Conservation (phyloP, 2,797 vertebrate species). For the Spea hammondii region DNA sequence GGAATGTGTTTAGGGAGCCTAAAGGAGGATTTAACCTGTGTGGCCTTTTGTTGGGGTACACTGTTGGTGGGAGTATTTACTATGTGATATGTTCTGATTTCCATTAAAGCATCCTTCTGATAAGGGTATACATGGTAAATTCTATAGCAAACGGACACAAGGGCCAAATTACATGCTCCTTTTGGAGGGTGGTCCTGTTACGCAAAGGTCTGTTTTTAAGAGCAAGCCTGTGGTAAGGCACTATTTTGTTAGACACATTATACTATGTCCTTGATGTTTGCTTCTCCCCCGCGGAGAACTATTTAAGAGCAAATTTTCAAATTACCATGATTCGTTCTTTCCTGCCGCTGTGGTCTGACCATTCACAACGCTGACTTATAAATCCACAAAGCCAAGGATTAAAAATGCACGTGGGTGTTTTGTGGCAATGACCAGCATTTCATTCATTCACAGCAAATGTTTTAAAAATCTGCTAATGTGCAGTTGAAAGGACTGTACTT, state of each 20-base stretch:
- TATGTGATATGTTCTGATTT: too few species aligned
- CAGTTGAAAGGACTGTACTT: slow-evolving; percentile 3
- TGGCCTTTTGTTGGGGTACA: too few species aligned
- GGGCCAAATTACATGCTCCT: slow-evolving; percentile 6
- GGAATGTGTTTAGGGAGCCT: too few species aligned
- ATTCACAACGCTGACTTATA: not conserved
- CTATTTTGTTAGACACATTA: slow-evolving; percentile 22
- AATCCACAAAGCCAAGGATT: not conserved
- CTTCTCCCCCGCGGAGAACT: slow-evolving; percentile 10
- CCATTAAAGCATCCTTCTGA: too few species aligned
- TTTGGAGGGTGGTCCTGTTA: slow-evolving; percentile 21
- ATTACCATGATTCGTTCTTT: slow-evolving; percentile 14
- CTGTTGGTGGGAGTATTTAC: too few species aligned
- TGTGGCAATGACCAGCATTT: not conserved
- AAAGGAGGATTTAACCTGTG: too few species aligned
- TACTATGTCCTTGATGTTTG: slow-evolving; percentile 32
- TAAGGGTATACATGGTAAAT: too few species aligned
- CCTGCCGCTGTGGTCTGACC: not conserved
- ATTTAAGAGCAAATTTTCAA: slow-evolving; percentile 20
- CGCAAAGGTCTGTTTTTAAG: slow-evolving; percentile 27
- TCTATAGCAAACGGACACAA: slow-evolving; percentile 3
- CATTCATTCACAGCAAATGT: slow-evolving; percentile 5
- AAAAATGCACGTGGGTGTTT: slow-evolving; percentile 15
- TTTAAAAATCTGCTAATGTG: not conserved
- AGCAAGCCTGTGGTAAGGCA: slow-evolving; percentile 17